These are phyloP conservation scores for Drosophila silvestris DNA, from an alignment of 2,888 invertebrate genomes.

Conservation along the genomic window DNA sequence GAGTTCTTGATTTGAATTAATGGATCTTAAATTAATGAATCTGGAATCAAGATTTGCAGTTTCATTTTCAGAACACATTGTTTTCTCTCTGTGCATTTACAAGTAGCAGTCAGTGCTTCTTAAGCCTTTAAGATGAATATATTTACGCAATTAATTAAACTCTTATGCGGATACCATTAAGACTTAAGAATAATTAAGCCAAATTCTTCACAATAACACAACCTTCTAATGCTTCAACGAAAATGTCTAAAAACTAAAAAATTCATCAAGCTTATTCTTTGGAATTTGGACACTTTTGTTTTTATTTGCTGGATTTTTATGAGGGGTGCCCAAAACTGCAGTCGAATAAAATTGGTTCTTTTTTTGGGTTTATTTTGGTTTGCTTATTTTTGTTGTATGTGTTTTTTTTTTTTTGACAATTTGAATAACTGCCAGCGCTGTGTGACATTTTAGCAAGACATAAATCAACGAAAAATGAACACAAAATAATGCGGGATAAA, in stretches of 20 bases:
- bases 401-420: conserved; percentile 32
- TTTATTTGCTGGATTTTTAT: conserved; percentile 13
- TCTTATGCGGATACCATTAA: background rate
- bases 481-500: conserved; percentile 76
- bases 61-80: background rate
- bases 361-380: background rate
- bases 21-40: background rate
- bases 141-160: background rate
- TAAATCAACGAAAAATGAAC: conserved; percentile 77
- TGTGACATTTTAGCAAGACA: conserved; percentile 74
- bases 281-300: conserved; percentile 40
- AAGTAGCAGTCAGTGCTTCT: background rate
- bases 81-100: background rate
- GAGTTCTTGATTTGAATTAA: background rate
- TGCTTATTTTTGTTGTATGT: conserved; percentile 1
- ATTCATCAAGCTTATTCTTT: conserved; percentile 44
- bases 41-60: background rate
- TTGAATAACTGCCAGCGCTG: conserved; percentile 47
- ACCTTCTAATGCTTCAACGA: conserved; percentile 20
- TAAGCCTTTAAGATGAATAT: background rate
- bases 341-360: conserved; percentile 4
- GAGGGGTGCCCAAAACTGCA: conserved; percentile 29
- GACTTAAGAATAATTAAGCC: background rate
- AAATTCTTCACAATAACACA: background rate
- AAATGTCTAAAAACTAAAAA: conserved; percentile 18